A percentile compares a stretch with the other conserved stretches of the same genome.
Evolutionary conservation across 2,888 invertebrate genomes (phyloP).

Genomic region (Harpagoxenus sublaevis): DNA sequence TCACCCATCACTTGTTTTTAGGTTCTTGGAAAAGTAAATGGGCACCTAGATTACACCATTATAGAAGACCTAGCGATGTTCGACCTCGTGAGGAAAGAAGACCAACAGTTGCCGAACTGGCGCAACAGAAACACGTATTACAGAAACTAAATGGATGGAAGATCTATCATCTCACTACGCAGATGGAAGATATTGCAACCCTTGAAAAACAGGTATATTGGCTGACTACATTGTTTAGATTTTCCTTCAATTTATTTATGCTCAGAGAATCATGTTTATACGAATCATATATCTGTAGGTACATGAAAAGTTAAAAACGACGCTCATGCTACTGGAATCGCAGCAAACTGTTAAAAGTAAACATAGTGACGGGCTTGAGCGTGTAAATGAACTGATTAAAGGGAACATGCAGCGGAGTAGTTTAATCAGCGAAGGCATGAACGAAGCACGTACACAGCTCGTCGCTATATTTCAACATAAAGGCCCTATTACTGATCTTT

Average conservation of each 20-base stretch:
- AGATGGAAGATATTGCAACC: constrained; percentile 95
- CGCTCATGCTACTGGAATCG: constrained; percentile 82
- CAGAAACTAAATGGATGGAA: constrained; percentile 98
- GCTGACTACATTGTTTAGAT: not conserved
- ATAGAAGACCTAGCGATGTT: constrained; percentile 90
- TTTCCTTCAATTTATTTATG: not conserved
- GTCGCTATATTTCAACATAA: constrained; percentile 97
- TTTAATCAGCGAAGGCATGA: constrained; percentile 96
- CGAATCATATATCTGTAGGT: constrained; percentile 74
- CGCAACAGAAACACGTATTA: constrained; percentile 94
- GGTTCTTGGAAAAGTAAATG: constrained; percentile 83
- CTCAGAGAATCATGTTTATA: not conserved
- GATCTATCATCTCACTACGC: constrained; percentile 95
- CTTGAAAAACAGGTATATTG: constrained; percentile 82
- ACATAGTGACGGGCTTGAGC: constrained; percentile 83
- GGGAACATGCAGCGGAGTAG: constrained; percentile 98
- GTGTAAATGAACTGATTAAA: constrained; percentile 88
- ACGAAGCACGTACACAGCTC: constrained; percentile 95
- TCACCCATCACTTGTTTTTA: constrained; percentile 56
- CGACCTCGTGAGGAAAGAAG: constrained; percentile 95
- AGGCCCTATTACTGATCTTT: constrained; percentile 94
- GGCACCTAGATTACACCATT: constrained; percentile 81
- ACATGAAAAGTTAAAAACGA: constrained; percentile 84
- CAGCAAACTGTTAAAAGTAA: constrained; percentile 80
- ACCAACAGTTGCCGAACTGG: constrained; percentile 95